Evolutionary conservation across 2,113 vertebrate species (phyloP), one percentile per base, ranked within the genome.

Genomic region (Otis tarda): DNA sequence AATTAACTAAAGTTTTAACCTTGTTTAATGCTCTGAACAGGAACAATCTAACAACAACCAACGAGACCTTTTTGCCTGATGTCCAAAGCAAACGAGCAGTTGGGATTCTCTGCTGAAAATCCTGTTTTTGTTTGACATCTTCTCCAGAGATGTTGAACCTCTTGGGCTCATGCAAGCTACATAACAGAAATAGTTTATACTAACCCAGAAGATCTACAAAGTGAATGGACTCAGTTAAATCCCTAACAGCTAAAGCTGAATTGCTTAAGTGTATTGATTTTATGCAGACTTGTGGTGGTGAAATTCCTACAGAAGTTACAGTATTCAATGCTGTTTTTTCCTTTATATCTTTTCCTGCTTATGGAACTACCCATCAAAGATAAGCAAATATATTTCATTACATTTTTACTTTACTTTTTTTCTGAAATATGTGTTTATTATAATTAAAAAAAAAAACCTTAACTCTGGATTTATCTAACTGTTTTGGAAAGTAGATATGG

Each of bases 151-250:
- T 24, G 17, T 41, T 0, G 0, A 60, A 87, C 35, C 39, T 64
- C 60, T 25, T n/a, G 10, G 15, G 19, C 13, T 75, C 0, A 0
- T 45, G 16, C 13, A 71, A 87, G 14, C 17, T 16, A 31, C n/a
- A 2, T 37, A 70, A 86, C n/a, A 77, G 22, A 90, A 93, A 53
- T 8, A 64, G 25, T 57, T 89, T 59, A 59, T 27, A 49, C 23
- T 57, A 78, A 90, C 30, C 30, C 59, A 93, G 15, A 93, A 64
- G n/a, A 81, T 76, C 63, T 90, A 76, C 2, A 7, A 88, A 77
- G n/a, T 30, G 17, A 86, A 68, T 12, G 19, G 64, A 67, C 25
- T 55, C 33, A 35, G 70, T 63, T 84, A 93, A 95, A 74, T 6
- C 31, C 25, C 8, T 27, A 87, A 55, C 9, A 94, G 64, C 25